phyloP scores from a whole-genome alignment of 53 echinoderm and acorn worm genomes.

The Echinarachnius parma region DNA sequence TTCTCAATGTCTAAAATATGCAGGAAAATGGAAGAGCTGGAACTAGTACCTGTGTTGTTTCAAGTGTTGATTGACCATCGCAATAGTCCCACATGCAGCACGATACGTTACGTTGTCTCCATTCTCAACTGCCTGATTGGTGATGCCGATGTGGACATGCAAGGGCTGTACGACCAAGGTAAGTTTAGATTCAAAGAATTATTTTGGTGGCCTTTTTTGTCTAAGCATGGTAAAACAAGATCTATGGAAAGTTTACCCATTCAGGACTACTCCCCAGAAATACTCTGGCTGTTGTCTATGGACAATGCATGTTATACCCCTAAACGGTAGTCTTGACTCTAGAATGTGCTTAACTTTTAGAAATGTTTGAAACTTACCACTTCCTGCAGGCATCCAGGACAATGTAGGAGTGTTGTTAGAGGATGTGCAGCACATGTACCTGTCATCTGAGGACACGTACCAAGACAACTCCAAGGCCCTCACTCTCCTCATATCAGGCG shows the following conservation, averaged over 20 bases:
- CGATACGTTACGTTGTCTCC: constrained; percentile 73
- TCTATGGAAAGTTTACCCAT: too few species aligned
- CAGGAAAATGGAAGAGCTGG: constrained; percentile 76
- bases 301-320: background rate
- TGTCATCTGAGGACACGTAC: constrained; percentile 31
- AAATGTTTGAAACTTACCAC: background rate
- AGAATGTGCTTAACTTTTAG: too few species aligned
- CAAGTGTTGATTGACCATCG: constrained; percentile 91
- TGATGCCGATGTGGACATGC: constrained; percentile 64
- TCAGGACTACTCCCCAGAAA: too few species aligned
- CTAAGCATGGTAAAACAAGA: too few species aligned
- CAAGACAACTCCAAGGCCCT: constrained; percentile 48
- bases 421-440: constrained; percentile 52
- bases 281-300: background rate
- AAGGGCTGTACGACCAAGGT: constrained; percentile 80
- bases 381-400: constrained; percentile 69
- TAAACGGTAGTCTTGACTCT: too few species aligned
- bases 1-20: too few species aligned
- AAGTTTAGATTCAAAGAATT: too few species aligned
- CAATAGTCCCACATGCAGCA: constrained; percentile 81
- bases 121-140: constrained; percentile 70
- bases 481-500: constrained; percentile 39
- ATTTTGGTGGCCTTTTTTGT: too few species aligned
- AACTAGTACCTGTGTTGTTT: constrained; percentile 80
- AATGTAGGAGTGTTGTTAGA: constrained; percentile 66